Evolutionary conservation across 1,140 invertebrate genomes (phyloP), one percentile per base, ranked within the genome.

Genomic region (Pectinophora gossypiella): DNA sequence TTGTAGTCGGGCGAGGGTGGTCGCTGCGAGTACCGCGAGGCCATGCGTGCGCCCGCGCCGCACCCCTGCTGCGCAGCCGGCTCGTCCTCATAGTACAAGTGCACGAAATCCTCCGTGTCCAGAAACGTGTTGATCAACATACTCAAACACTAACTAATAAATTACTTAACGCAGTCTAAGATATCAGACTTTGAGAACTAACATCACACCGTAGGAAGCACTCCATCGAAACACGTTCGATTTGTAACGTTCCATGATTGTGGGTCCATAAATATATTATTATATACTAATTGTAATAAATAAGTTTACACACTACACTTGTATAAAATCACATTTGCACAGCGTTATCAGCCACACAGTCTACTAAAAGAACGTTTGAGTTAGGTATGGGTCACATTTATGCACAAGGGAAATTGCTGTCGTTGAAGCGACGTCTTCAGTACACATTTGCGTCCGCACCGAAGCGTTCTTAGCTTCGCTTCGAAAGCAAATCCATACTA

Each of bases 21-120:
- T 48, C 81, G 56, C 10, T 71, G 59, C 2, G 80, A 71, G 51
- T 81, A 84, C 63, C 82, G 84, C 47, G 80, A 74, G 47, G 81
- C 79, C 73, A 82, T 70, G 32, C 84, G 70, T 19, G 81, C 84
- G 22, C 82, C 82, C 18, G 81, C 81, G 7, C 78, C 78, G 50
- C 81, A 85, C 36, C 81, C 79, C 63, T 85, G 81, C 35, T 70
- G 59, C 7, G 69, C 60, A 15, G 70, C 56, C 35, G 68, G 65
- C 57, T 85, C 81, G 82, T 87, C 84, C 68, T 87, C 84, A 15
- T 76, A 68, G 50, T 85, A 87, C 15, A 87, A 64, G 42, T 87
- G 82, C 72, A 87, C 84, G 74, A 87, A 87, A 71, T 87, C 84
- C 70, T 87, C 84, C 68, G 82, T 85, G 74, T 87, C 84, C 67